Conservation (phyloP, 2,113 vertebrate genomes). For the Entomyzon cyanotis region DNA sequence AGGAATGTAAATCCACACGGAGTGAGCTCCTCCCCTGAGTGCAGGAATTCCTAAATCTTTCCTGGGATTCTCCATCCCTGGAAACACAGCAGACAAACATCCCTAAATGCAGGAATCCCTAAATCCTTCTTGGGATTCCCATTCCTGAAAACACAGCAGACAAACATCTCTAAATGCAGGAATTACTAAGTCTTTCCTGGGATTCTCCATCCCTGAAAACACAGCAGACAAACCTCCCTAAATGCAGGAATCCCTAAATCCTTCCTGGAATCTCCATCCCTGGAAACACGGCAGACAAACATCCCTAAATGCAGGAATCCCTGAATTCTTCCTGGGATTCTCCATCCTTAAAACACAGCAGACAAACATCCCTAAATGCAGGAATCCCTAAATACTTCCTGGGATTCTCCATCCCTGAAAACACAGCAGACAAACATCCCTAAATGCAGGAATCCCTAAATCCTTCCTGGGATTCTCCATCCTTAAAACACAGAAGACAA, state of each 20-base stretch:
- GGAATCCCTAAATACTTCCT: too few relatives aligned
- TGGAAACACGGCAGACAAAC: too few relatives aligned
- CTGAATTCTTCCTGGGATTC: too few relatives aligned
- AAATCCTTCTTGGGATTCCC: background rate
- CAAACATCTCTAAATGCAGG: background rate
- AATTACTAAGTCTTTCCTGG: too few relatives aligned
- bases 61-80: background rate
- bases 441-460: background rate
- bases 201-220: background rate
- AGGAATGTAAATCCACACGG: background rate
- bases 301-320: background rate
- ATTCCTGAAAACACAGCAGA: background rate
- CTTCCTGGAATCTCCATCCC: background rate
- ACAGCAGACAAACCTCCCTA: background rate
- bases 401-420: background rate
- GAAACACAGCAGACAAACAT: too few relatives aligned
- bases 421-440: background rate
- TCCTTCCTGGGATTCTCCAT: background rate
- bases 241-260: too few relatives aligned
- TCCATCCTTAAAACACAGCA: background rate
- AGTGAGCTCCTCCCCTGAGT: background rate
- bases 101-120: background rate
- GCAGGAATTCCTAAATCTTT: background rate
- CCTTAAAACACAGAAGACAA: background rate
- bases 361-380: background rate